phyloP scores from a whole-genome alignment of 1,140 invertebrate species.

The Neodiprion pinetum region DNA sequence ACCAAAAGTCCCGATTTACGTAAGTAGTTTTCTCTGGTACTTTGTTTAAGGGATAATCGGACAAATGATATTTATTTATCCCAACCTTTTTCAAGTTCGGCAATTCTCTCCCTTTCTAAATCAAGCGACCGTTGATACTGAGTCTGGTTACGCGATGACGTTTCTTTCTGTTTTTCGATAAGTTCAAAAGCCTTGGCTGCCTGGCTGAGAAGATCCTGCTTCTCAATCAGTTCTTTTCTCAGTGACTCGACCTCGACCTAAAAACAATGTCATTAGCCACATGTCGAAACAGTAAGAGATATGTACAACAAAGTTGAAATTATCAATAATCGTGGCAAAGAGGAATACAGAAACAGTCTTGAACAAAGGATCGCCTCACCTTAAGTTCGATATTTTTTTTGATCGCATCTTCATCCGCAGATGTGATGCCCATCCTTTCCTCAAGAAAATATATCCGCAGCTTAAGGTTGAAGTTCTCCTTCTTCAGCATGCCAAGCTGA shows the following conservation, averaged over 20 bases:
- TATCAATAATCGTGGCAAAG: slow-evolving; percentile 27
- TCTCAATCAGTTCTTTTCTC: slow-evolving; percentile 79
- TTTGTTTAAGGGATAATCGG: not conserved
- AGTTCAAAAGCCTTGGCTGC: slow-evolving; percentile 81
- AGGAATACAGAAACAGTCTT: slow-evolving; percentile 7
- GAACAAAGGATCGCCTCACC: slow-evolving; percentile 59
- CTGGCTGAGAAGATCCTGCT: slow-evolving; percentile 82
- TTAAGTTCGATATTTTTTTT: slow-evolving; percentile 82
- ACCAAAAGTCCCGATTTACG: no score
- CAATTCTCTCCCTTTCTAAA: slow-evolving; percentile 48
- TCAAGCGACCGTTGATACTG: slow-evolving; percentile 52
- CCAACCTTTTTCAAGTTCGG: slow-evolving; percentile 49
- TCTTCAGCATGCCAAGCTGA: slow-evolving; percentile 79
- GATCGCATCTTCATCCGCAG: slow-evolving; percentile 67
- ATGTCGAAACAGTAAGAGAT: slow-evolving; percentile 16
- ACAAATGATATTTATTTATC: slow-evolving; percentile 4
- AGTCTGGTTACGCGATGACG: slow-evolving; percentile 43
- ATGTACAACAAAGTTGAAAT: slow-evolving; percentile 29
- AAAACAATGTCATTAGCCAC: slow-evolving; percentile 33
- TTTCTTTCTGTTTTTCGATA: slow-evolving; percentile 69
- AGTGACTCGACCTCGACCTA: slow-evolving; percentile 81
- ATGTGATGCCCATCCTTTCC: slow-evolving; percentile 76
- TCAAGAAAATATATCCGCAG: slow-evolving; percentile 90
- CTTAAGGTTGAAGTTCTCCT: slow-evolving; percentile 93
- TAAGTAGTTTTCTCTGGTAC: no score